Evolutionary conservation across 2,113 vertebrate species (phyloP).

Genomic region (Nannobrachium achirus): DNA sequence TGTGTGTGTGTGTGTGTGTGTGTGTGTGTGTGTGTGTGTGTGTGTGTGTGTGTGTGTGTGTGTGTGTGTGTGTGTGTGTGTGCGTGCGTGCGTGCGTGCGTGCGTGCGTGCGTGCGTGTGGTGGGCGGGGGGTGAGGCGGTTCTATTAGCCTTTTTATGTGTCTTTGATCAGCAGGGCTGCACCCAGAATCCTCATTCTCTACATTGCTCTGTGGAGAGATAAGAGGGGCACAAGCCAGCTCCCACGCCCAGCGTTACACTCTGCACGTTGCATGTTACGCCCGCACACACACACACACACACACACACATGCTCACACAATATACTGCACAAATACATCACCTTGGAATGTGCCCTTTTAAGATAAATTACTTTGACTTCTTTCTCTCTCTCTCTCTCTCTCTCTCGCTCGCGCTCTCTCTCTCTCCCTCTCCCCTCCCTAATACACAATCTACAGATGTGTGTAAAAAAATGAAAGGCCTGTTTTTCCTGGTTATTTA

Average conservation of each 20-base stretch:
- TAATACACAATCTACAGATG: constrained; percentile 5
- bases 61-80: constrained; percentile 3
- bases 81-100: constrained; percentile 3
- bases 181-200: constrained; percentile 72
- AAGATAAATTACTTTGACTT: constrained; percentile 64
- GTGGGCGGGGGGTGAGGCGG: not conserved
- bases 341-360: constrained; percentile 66
- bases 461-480: no score
- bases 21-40: constrained; percentile 4
- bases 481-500: constrained; percentile 4
- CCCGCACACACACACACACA: constrained; percentile 21
- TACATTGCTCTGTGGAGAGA: constrained; percentile 67
- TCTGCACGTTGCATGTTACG: no score
- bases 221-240: constrained; percentile 65
- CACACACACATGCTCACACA: not conserved
- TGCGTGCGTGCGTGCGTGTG: constrained; percentile 3
- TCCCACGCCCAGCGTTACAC: constrained; percentile 61
- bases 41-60: constrained; percentile 2
- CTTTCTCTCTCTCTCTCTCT: constrained; percentile 14
- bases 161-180: constrained; percentile 68
- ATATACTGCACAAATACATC: constrained; percentile 40
- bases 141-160: constrained; percentile 14
- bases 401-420: constrained; percentile 47
- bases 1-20: not conserved
- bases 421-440: constrained; percentile 27